A percentile compares a stretch with the other conserved stretches of the same genome.
Evolutionary conservation across 37 sponge, comb jelly and placozoan genomes (phyloP).

Genomic region (Ianthella basta): DNA sequence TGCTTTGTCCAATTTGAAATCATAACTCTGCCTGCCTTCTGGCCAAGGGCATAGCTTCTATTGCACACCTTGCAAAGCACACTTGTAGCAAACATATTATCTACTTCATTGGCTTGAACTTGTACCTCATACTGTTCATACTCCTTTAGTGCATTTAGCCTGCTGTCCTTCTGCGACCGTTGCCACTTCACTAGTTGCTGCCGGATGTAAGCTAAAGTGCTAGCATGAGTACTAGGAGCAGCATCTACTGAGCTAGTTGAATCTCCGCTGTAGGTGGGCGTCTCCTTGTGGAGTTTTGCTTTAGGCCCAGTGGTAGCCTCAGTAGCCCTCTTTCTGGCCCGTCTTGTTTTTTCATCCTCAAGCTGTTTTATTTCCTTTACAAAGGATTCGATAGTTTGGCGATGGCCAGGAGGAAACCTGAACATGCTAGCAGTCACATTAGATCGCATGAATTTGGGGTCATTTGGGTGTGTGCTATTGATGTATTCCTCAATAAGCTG

Average conservation of each 20-base stretch:
- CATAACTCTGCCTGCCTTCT: neutral
- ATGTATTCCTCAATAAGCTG: conserved; percentile 28
- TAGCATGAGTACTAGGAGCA: neutral
- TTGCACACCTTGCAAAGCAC: conserved; percentile 8
- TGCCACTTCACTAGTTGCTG: conserved; percentile 29
- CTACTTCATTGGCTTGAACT: neutral
- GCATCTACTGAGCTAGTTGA: neutral
- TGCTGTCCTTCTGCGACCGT: neutral
- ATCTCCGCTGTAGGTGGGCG: neutral
- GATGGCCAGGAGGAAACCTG: conserved; percentile 45
- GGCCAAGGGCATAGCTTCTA: neutral
- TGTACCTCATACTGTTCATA: conserved; percentile 16
- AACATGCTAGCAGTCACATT: neutral
- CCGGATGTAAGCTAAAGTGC: conserved; percentile 10
- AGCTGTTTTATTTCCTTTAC: conserved; percentile 4
- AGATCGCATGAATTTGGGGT: neutral
- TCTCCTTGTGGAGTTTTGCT: neutral
- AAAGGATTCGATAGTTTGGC: conserved; percentile 10
- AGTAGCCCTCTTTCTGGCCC: neutral
- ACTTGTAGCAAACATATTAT: neutral
- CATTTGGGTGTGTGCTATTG: neutral
- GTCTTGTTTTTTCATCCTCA: neutral
- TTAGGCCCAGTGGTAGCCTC: neutral
- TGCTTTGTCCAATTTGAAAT: conserved; percentile 50
- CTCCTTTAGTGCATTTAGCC: conserved; percentile 29